Evolutionary conservation across 2,888 invertebrate genomes (phyloP), one percentile per base, ranked within the genome.

Genomic region (Clitarchus hookeri): DNA sequence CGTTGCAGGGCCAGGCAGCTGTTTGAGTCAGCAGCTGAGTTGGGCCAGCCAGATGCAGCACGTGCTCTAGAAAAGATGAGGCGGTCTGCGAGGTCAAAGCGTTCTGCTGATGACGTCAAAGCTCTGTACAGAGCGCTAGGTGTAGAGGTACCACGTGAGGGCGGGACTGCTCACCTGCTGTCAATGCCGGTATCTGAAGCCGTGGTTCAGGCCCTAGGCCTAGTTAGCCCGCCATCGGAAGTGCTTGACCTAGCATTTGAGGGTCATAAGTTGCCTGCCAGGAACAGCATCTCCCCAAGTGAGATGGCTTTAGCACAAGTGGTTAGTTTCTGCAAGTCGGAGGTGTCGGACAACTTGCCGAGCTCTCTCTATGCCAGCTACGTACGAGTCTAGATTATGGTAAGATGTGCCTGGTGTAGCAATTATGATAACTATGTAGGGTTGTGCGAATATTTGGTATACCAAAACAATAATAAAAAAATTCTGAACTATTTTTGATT

Each of bases 1-100:
- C 89, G 91, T 11, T 90, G 91, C n/a, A 92, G 91, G 26, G 95
- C 95, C 1, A 91, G 93, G 25, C 90, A 93, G 83, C 91, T 94
- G 80, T 93, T 94, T 82, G 90, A 92, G 54, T 93, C 93, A 79
- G 95, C 95, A 4, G 93, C 94, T 11, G 92, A 93, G 88, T 89
- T 92, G 84, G 95, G 95, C 0, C 94, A 94, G 88, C 89, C 91
- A 84, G 93, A 94, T 87, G 95, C 95, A 1, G 91, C 92, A 79
- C 90, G 91, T 86, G 94, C 94, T 6, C 91, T 95, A 25, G 80
- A 84, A 8, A 86, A 86, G 83, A 44, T 85, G 36, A 82, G 44
- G 82, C 26, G 36, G 44, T 77, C 65, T 25, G 23, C 19, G 13
- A 25, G n/a, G 4, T 25, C 48, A 19, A 44, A 48, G 19, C 83